These are phyloP conservation scores for Mustelus asterias DNA, from an alignment of 2,113 vertebrate genomes.

Conservation along the genomic window DNA sequence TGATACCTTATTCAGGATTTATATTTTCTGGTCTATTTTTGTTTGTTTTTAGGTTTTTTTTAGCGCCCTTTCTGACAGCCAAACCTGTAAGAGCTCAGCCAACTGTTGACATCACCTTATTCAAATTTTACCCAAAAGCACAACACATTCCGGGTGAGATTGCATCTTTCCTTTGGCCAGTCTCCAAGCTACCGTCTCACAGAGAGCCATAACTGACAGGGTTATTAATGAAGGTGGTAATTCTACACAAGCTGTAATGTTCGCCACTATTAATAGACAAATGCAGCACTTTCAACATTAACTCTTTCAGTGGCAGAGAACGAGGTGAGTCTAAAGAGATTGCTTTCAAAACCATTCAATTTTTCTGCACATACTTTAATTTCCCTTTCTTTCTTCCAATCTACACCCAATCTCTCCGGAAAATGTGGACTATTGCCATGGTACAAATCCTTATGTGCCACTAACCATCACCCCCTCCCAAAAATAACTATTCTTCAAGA, in stretches of 20 bases:
- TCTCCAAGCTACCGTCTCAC: neutral
- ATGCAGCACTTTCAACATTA: neutral
- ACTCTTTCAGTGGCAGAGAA: neutral
- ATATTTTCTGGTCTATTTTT: neutral
- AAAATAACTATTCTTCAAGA: neutral
- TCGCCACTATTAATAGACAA: conserved; percentile 19
- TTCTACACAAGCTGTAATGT: conserved; percentile 11
- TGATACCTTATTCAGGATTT: conserved; percentile 14
- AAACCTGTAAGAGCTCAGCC: neutral
- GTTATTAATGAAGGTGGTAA: conserved; percentile 25
- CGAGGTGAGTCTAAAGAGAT: neutral
- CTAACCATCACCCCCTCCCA: neutral
- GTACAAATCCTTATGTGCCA: neutral
- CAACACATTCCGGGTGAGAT: conserved; percentile 13
- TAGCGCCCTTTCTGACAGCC: neutral
- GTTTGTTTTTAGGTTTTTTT: conserved; percentile 22
- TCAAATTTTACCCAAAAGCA: neutral
- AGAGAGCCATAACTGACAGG: conserved; percentile 23
- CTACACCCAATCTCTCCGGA: neutral
- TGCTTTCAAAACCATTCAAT: neutral
- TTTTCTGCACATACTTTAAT: neutral
- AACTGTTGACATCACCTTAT: conserved; percentile 13
- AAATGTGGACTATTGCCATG: neutral
- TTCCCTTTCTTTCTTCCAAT: neutral
- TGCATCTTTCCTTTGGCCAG: conserved; percentile 8